Percentiles rank a stretch among this genome's conserved stretches.
Conservation (phyloP, 2,888 invertebrate species). For the Meghimatium bilineatum region DNA sequence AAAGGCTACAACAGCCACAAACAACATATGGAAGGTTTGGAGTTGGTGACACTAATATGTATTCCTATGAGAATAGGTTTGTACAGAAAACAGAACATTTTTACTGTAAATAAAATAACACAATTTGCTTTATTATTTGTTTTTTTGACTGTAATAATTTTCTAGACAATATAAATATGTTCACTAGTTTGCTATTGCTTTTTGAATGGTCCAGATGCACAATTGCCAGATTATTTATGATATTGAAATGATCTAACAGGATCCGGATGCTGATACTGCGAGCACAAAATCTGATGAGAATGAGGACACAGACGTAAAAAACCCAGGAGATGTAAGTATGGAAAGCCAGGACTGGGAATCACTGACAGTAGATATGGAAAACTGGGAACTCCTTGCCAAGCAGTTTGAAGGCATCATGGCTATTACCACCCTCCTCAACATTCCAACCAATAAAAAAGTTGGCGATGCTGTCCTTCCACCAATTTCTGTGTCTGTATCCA, state of each 20-base stretch:
- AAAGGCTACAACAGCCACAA: too few relatives aligned
- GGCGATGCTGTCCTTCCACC: conserved; percentile 50
- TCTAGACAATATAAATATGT: too few relatives aligned
- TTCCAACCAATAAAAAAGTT: conserved; percentile 47
- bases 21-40: too few relatives aligned
- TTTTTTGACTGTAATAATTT: too few relatives aligned
- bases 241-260: conserved; percentile 52
- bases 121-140: too few relatives aligned
- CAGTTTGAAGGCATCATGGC: conserved; percentile 92
- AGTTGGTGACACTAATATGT: too few relatives aligned
- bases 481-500: conserved; percentile 71
- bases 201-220: too few relatives aligned
- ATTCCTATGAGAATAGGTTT: too few relatives aligned
- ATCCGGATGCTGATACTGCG: conserved; percentile 71
- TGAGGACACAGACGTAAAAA: conserved; percentile 11
- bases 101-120: too few relatives aligned
- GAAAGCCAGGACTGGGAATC: conserved; percentile 84
- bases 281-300: conserved; percentile 56
- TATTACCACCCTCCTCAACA: conserved; percentile 69
- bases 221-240: neutral
- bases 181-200: too few relatives aligned
- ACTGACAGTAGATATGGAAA: conserved; percentile 88
- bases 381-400: conserved; percentile 90
- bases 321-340: conserved; percentile 23
- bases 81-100: too few relatives aligned